Evolutionary conservation across 1,140 invertebrate genomes (phyloP), one percentile per base, ranked within the genome.

Genomic region (Scaptodrosophila lebanonensis): DNA sequence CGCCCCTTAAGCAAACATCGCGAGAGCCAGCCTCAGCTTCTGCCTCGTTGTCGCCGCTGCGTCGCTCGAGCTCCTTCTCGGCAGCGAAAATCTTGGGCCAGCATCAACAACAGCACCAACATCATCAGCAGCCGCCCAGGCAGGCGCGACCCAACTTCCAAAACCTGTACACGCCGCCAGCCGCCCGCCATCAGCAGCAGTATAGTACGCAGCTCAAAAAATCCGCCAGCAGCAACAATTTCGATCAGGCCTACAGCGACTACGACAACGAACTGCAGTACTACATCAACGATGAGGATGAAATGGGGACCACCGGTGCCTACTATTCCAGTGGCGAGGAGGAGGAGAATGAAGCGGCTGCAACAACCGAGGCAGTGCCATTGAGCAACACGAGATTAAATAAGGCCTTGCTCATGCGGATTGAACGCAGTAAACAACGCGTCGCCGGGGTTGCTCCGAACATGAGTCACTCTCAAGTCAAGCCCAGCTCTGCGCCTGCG

Each of bases 301-400:
- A 84, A 22, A 40, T 77, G 53, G 84, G 83, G 40, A 68, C 73
- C 16, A 72, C 62, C 1, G 83, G 79, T 0, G 69, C 79, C 12
- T 86, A 86, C 45, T 86, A 77, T 35, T 82, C 77, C 16, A 84
- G 83, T 40, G 83, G 79, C 48, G 79, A 77, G 1, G 83, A 84
- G 45, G 75, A 83, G 1, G 47, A 61, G 43, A 30, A 43, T 20
- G 16, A 39, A 39, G 20, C 60, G 50, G n/a, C 45, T 43, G 5
- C 48, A 29, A 2, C 27, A 29, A 2, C 60, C 36, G 58, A 47
- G 1, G 4, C 72, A 0, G 72, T 79, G 62, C 72, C 84, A 9
- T 52, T 90, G 15, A 88, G 88, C 3, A 90, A 89, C 36, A 90
- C 89, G 11, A 87, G 89, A 15, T 88, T 89, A 45, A 91, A 90